Conservation (phyloP, 1,140 invertebrate genomes). For the Anoplolepis gracilipes region DNA sequence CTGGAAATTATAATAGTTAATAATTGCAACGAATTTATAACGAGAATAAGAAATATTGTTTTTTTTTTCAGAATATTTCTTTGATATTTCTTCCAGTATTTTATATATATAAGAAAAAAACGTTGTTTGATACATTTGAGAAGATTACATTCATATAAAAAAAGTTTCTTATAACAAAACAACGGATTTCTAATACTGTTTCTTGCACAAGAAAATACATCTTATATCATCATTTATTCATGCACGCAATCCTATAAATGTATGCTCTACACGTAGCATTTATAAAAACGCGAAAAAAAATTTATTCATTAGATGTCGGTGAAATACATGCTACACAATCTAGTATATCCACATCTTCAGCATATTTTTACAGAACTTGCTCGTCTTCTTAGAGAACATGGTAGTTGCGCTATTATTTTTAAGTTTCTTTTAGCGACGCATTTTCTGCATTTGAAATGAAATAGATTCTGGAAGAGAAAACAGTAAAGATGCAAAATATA, state of each 20-base stretch:
- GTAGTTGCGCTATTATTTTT: background rate
- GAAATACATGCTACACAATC: constrained; percentile 5
- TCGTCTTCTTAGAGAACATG: background rate
- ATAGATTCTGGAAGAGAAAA: background rate
- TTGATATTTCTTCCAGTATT: too few relatives aligned
- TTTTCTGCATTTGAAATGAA: background rate
- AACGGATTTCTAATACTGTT: background rate
- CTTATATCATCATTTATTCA: background rate
- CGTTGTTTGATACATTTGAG: background rate
- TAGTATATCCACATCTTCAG: background rate
- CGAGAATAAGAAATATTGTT: background rate
- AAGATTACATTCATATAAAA: background rate
- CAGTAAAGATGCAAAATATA: background rate
- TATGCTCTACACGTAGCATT: background rate
- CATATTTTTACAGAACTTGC: background rate
- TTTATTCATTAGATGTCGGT: background rate
- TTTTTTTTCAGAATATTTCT: background rate
- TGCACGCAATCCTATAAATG: background rate
- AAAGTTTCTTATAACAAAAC: background rate
- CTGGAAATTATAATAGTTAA: background rate
- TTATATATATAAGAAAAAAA: background rate
- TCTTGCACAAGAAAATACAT: background rate
- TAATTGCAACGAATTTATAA: background rate
- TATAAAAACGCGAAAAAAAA: too few relatives aligned
- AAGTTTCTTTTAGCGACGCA: background rate